phyloP scores from a whole-genome alignment of 2,888 invertebrate species.

The Pardosa pseudoannulata region DNA sequence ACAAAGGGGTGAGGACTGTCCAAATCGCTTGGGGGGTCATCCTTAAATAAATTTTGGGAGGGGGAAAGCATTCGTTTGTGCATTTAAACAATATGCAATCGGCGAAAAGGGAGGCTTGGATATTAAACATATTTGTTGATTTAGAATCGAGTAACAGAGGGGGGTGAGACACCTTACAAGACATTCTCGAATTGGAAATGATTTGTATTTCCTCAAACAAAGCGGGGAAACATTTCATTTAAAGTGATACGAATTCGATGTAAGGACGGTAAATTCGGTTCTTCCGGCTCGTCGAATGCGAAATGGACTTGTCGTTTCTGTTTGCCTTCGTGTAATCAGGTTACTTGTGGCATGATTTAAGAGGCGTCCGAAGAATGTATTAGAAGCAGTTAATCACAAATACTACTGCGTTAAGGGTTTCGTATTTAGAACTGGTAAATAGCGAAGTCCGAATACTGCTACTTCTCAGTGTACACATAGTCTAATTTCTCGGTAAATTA shows the following conservation, averaged over 20 bases:
- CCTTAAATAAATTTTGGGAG: not conserved
- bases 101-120: not conserved
- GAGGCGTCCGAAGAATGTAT: too few species aligned
- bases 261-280: not conserved
- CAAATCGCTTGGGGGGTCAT: constrained; percentile 14
- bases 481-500: too few species aligned
- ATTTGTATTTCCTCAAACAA: not conserved
- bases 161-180: not conserved
- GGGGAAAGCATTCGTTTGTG: too few species aligned
- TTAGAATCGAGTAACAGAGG: not conserved
- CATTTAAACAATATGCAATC: not conserved
- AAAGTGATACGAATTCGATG: not conserved
- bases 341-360: too few species aligned
- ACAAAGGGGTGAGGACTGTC: constrained; percentile 59
- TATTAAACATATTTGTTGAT: not conserved
- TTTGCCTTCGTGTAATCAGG: too few species aligned
- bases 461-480: too few species aligned
- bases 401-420: too few species aligned
- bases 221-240: not conserved
- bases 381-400: too few species aligned
- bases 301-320: too few species aligned
- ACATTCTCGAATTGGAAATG: too few species aligned
- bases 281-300: not conserved
- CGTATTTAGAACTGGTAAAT: too few species aligned
- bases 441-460: too few species aligned